phyloP scores from a whole-genome alignment of 2,113 vertebrate species.

The Paracyprichromis sp. region DNA sequence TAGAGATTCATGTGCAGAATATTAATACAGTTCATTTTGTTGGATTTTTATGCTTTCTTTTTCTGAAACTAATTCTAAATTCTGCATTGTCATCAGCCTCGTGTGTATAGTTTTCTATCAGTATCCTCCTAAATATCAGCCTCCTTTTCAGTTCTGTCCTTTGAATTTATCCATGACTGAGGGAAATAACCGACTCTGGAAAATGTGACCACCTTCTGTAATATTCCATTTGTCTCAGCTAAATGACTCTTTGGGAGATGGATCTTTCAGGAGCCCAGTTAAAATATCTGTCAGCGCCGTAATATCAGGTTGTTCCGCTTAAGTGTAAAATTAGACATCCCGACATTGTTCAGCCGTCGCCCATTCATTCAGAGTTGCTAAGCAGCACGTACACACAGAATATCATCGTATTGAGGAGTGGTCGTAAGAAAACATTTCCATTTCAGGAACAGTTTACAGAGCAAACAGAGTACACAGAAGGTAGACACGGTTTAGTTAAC shows the following conservation, averaged over 20 bases:
- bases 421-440: constrained; percentile 56
- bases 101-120: background rate
- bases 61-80: background rate
- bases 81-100: background rate
- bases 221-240: constrained; percentile 40
- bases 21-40: background rate
- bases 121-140: background rate
- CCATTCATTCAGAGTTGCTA: constrained; percentile 47
- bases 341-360: constrained; percentile 36
- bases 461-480: constrained; percentile 14
- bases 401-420: constrained; percentile 17
- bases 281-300: constrained; percentile 51
- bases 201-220: constrained; percentile 39
- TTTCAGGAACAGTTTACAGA: constrained; percentile 17
- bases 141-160: constrained; percentile 1
- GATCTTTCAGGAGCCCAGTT: constrained; percentile 45
- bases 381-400: constrained; percentile 43
- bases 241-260: constrained; percentile 43
- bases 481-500: background rate
- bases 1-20: background rate
- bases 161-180: constrained; percentile 14
- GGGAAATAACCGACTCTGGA: constrained; percentile 33
- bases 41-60: background rate
- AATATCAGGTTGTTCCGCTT: constrained; percentile 23
- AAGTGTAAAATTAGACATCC: constrained; percentile 44